Conservation (phyloP, 1,140 invertebrate genomes). For the Drosophila hydei region DNA sequence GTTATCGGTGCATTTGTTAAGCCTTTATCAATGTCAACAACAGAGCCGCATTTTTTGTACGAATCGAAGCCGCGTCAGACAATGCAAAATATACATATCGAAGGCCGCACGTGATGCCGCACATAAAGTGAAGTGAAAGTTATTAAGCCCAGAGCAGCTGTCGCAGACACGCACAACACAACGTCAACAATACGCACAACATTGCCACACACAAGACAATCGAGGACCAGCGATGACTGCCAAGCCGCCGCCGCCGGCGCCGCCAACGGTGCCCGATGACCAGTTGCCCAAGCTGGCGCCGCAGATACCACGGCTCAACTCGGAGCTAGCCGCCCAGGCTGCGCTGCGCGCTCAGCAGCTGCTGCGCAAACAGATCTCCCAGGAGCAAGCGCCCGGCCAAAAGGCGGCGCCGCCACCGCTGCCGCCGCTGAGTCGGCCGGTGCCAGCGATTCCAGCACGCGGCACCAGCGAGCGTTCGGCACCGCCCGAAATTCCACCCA, state of each 20-base stretch:
- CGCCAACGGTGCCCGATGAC: constrained; percentile 55
- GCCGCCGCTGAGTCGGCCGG: constrained; percentile 73
- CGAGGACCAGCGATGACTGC: constrained; percentile 52
- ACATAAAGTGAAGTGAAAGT: constrained; percentile 49
- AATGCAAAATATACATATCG: constrained; percentile 42
- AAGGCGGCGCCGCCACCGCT: constrained; percentile 64
- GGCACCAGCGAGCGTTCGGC: constrained; percentile 67
- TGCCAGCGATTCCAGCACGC: constrained; percentile 81
- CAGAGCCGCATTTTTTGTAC: constrained; percentile 40
- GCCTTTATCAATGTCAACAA: constrained; percentile 71
- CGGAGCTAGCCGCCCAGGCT: constrained; percentile 79
- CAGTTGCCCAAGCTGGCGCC: constrained; percentile 69
- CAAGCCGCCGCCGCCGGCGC: constrained; percentile 67
- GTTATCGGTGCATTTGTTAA: constrained; percentile 45
- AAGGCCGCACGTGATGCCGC: constrained; percentile 57
- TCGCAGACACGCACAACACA: constrained; percentile 6
- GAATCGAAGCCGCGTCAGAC: constrained; percentile 35
- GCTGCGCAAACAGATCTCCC: constrained; percentile 70
- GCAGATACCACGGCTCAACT: constrained; percentile 79
- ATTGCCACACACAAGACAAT: constrained; percentile 22
- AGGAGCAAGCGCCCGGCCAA: constrained; percentile 43
- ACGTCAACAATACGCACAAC: constrained; percentile 53
- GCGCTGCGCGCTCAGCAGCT: constrained; percentile 77
- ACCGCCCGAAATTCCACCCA: constrained; percentile 82
- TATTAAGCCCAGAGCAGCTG: constrained; percentile 10